These are phyloP conservation scores for Struthidea cinerea DNA, from an alignment of 2,113 vertebrate genomes.

Conservation along the genomic window DNA sequence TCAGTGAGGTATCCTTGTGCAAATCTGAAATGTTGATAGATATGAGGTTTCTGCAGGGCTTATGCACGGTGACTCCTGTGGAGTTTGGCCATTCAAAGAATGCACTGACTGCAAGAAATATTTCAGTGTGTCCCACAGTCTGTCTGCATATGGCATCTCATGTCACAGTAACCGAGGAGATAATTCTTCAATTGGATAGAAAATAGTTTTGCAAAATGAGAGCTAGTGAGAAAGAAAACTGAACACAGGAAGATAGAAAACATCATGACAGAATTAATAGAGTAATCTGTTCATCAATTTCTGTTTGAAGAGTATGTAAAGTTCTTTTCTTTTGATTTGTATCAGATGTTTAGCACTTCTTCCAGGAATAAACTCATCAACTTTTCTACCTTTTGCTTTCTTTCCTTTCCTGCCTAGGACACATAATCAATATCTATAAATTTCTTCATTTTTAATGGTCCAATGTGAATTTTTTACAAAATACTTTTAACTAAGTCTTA, in stretches of 20 bases:
- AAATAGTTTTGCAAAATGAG: not conserved
- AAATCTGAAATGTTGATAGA: not conserved
- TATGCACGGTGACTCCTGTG: not conserved
- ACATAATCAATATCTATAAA: not conserved
- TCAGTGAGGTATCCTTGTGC: not conserved
- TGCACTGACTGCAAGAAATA: not conserved
- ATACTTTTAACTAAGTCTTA: not conserved
- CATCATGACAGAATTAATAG: not conserved
- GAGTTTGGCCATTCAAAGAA: not conserved
- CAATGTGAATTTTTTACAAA: not conserved
- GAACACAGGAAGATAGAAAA: not conserved
- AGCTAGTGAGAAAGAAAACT: not conserved
- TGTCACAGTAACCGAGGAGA: not conserved
- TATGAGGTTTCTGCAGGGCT: not conserved
- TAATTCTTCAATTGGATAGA: not conserved
- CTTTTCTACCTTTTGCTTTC: not conserved
- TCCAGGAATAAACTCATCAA: not conserved
- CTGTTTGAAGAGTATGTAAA: not conserved
- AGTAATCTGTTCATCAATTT: not conserved
- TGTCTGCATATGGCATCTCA: not conserved
- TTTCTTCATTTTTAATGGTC: not conserved
- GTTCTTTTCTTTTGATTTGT: not conserved
- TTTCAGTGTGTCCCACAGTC: fast-evolving
- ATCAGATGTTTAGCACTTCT: not conserved
- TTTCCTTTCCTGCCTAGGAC: not conserved